These are phyloP conservation scores for Seriola rivoliana DNA, from an alignment of 2,113 vertebrate species.

Conservation along the genomic window DNA sequence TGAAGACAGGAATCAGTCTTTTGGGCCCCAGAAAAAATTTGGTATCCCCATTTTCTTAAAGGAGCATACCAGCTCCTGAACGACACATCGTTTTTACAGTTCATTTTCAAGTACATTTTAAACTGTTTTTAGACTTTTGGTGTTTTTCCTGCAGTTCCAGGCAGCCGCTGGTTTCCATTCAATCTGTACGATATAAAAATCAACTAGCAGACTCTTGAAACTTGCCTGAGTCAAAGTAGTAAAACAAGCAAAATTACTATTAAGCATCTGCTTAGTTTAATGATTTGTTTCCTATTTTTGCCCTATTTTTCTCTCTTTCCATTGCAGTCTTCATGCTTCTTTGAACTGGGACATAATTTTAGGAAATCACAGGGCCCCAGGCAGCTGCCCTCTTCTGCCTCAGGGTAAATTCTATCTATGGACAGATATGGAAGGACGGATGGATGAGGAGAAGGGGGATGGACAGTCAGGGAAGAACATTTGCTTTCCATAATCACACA, in stretches of 20 bases:
- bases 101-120: neutral
- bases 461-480: too few relatives aligned
- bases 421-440: neutral
- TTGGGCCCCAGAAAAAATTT: slow-evolving; percentile 15
- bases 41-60: neutral
- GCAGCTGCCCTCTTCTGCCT: neutral
- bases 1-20: neutral
- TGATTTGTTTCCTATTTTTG: too few relatives aligned
- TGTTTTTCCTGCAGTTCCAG: too few relatives aligned
- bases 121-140: too few relatives aligned
- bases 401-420: neutral
- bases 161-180: too few relatives aligned
- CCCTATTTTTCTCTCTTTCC: too few relatives aligned
- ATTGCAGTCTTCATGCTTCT: too few relatives aligned
- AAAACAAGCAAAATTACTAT: too few relatives aligned
- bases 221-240: neutral
- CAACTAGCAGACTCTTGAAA: neutral
- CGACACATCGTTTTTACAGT: too few relatives aligned
- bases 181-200: too few relatives aligned
- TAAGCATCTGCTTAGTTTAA: too few relatives aligned
- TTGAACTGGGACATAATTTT: neutral
- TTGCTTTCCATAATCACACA: too few relatives aligned
- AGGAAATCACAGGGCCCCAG: neutral
- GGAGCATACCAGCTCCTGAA: neutral
- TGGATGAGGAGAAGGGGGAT: neutral